phyloP scores from a whole-genome alignment of 2,888 invertebrate genomes.

The Creontiades dilutus region DNA sequence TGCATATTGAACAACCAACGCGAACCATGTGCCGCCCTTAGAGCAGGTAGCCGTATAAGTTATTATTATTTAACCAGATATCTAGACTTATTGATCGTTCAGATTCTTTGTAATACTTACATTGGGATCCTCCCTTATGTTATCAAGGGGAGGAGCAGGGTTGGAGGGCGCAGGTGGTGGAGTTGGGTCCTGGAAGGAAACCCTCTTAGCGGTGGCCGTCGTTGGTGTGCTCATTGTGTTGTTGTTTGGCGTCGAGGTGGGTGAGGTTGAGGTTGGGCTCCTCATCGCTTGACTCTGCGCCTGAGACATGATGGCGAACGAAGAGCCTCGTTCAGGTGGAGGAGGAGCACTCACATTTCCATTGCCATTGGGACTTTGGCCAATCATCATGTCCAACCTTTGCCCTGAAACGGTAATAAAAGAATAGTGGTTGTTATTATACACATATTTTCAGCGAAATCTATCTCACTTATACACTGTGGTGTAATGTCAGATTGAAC shows the following conservation, averaged over 20 bases:
- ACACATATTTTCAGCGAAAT: too few species aligned
- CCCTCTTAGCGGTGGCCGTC: conserved; percentile 82
- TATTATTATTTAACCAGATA: too few species aligned
- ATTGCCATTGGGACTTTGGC: conserved; percentile 78
- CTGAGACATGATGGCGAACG: conserved; percentile 85
- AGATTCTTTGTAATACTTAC: conserved; percentile 81
- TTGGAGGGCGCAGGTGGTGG: conserved; percentile 79
- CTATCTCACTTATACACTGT: too few species aligned
- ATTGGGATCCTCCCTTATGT: conserved; percentile 89
- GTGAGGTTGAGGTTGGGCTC: conserved; percentile 72
- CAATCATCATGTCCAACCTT: conserved; percentile 75
- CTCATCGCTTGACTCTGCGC: conserved; percentile 72
- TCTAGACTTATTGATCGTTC: too few species aligned
- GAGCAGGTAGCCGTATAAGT: too few species aligned
- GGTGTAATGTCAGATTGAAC: too few species aligned
- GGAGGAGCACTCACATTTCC: conserved; percentile 78
- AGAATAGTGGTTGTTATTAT: not conserved
- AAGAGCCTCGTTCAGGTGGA: conserved; percentile 92
- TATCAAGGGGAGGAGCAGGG: conserved; percentile 79
- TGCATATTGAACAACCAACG: too few species aligned
- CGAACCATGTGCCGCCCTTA: too few species aligned
- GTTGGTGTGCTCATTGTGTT: conserved; percentile 71
- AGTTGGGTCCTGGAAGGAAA: conserved; percentile 86
- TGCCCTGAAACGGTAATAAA: conserved; percentile 69
- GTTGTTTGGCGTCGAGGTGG: conserved; percentile 72